Percentiles rank a stretch among this genome's conserved stretches.
phyloP scores from a whole-genome alignment of 2,888 invertebrate genomes.

The Chrysomela aeneicollis region DNA sequence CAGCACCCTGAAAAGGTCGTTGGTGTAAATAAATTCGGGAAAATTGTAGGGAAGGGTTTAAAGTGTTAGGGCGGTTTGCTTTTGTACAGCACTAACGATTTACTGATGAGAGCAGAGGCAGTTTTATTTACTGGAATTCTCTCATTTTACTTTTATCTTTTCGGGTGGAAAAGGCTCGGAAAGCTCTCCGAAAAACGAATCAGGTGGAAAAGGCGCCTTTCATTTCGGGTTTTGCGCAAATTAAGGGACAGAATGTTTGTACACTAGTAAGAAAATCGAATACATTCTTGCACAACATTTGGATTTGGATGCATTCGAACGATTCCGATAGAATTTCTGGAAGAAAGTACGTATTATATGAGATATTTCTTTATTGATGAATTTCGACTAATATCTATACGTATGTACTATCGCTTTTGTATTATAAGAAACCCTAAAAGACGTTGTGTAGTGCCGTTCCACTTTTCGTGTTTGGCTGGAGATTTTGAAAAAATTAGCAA shows the following conservation, averaged over 20 bases:
- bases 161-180: conserved; percentile 13
- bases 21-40: conserved; percentile 32
- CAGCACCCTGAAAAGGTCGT: conserved; percentile 22
- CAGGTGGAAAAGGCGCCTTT: background rate
- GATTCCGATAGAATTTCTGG: too few relatives aligned
- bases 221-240: background rate
- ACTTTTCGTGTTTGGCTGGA: too few relatives aligned
- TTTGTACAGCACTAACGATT: conserved; percentile 26
- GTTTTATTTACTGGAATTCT: conserved; percentile 35
- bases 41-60: conserved; percentile 26
- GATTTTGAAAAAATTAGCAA: too few relatives aligned
- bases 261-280: too few relatives aligned
- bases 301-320: too few relatives aligned
- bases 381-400: too few relatives aligned
- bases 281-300: too few relatives aligned
- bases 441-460: too few relatives aligned
- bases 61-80: conserved; percentile 27
- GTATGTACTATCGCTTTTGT: too few relatives aligned
- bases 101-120: conserved; percentile 31
- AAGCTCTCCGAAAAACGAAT: background rate
- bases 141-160: conserved; percentile 27
- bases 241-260: background rate
- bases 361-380: too few relatives aligned
- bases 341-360: too few relatives aligned
- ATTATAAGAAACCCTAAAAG: too few relatives aligned